Evolutionary conservation across 1,140 invertebrate species (phyloP).

Genomic region (Stegodyphus dumicola): DNA sequence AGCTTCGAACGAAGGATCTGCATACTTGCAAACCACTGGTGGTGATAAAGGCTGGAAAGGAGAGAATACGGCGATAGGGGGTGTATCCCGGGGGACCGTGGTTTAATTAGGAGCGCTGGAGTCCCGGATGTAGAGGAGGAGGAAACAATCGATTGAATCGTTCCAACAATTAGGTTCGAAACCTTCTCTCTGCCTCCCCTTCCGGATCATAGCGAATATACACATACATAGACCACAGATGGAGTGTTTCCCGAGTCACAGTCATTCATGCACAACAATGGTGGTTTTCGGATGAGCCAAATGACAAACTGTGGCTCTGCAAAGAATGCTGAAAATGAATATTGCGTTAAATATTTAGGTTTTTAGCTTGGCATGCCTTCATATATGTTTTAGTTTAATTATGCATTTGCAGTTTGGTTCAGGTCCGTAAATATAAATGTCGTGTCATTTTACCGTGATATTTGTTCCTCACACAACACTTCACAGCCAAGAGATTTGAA

Average conservation of each 20-base stretch:
- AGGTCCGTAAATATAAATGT: too few species aligned
- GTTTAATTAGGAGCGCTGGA: constrained; percentile 39
- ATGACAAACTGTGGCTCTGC: too few species aligned
- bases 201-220: neutral
- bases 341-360: too few species aligned
- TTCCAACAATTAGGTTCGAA: constrained; percentile 50
- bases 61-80: constrained; percentile 1
- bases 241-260: constrained; percentile 6
- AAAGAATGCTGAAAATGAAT: too few species aligned
- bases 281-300: too few species aligned
- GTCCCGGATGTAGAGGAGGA: constrained; percentile 52
- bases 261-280: too few species aligned
- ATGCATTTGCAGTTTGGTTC: too few species aligned
- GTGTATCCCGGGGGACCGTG: constrained; percentile 35
- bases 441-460: too few species aligned
- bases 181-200: neutral
- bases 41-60: neutral
- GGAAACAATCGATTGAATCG: constrained; percentile 56
- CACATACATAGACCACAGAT: constrained; percentile 36
- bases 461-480: too few species aligned
- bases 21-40: neutral
- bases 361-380: too few species aligned
- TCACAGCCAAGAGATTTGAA: too few species aligned
- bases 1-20: neutral
- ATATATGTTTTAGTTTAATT: too few species aligned